These are phyloP conservation scores for Catotricha subobsoleta DNA, from an alignment of 2,888 invertebrate genomes.

Conservation along the genomic window DNA sequence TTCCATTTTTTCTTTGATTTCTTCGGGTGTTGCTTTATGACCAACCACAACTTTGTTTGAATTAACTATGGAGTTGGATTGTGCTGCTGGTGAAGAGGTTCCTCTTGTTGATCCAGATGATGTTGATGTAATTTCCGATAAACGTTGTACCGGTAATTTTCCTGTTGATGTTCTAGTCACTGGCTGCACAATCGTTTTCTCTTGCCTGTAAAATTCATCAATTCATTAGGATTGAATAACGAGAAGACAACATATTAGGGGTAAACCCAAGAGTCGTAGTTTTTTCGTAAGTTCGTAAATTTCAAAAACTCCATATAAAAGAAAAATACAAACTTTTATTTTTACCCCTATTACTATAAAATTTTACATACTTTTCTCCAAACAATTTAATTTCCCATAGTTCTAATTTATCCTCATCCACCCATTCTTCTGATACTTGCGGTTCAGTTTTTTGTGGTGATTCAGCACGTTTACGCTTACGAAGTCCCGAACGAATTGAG, in stretches of 20 bases:
- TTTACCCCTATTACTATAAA: not conserved
- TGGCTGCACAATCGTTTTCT: conserved; percentile 54
- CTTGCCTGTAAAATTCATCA: conserved; percentile 31
- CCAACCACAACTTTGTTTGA: conserved; percentile 22
- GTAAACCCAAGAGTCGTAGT: too few relatives aligned
- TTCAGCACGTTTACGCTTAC: conserved; percentile 84
- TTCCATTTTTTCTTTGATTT: conserved; percentile 80
- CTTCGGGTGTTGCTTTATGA: conserved; percentile 46
- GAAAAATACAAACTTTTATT: conserved; percentile 14
- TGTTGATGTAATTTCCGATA: conserved; percentile 11
- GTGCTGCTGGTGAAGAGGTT: conserved; percentile 14
- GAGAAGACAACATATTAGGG: too few relatives aligned
- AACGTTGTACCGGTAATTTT: conserved; percentile 34
- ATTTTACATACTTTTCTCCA: conserved; percentile 49
- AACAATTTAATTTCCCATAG: conserved; percentile 93
- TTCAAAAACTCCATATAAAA: too few relatives aligned
- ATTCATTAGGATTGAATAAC: too few relatives aligned
- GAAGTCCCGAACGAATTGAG: conserved; percentile 79
- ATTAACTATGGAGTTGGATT: conserved; percentile 19
- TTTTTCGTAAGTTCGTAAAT: too few relatives aligned
- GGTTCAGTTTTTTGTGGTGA: conserved; percentile 89
- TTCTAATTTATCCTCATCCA: conserved; percentile 87
- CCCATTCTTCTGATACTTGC: conserved; percentile 88
- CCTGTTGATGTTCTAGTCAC: conserved; percentile 68
- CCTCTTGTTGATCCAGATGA: not conserved